Percentiles rank a stretch among this genome's conserved stretches.
Conservation (phyloP, 2,888 invertebrate genomes). For the Lasiommata megera region DNA sequence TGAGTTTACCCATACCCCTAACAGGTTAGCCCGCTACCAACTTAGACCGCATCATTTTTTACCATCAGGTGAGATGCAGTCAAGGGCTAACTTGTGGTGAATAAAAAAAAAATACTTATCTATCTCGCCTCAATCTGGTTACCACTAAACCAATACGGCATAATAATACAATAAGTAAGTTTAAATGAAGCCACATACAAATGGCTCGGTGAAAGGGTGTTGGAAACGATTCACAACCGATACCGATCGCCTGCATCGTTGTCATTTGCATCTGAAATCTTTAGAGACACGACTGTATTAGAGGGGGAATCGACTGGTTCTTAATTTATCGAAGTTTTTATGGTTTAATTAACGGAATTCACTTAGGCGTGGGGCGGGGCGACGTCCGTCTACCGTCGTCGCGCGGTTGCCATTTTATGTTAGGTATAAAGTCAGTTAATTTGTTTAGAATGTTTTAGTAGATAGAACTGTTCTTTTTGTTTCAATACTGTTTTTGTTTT, state of each 20-base stretch:
- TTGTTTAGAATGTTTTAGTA: not conserved
- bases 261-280: conserved; percentile 80
- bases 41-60: too few relatives aligned
- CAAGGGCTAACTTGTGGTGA: too few relatives aligned
- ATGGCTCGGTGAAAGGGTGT: conserved; percentile 46
- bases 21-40: too few relatives aligned
- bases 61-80: too few relatives aligned
- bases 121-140: too few relatives aligned
- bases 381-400: conserved; percentile 38
- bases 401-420: conserved; percentile 65
- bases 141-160: too few relatives aligned
- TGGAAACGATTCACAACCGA: conserved; percentile 61
- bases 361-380: conserved; percentile 63
- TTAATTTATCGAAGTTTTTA: conserved; percentile 83
- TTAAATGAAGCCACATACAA: conserved; percentile 71
- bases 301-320: conserved; percentile 79
- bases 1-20: too few relatives aligned
- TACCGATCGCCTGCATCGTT: conserved; percentile 63
- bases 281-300: conserved; percentile 67
- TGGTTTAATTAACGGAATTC: conserved; percentile 83
- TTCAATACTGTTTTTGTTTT: too few relatives aligned
- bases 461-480: too few relatives aligned
- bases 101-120: too few relatives aligned
- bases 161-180: conserved; percentile 54
- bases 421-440: conserved; percentile 32